Evolutionary conservation across 2,113 vertebrate genomes (phyloP).

Genomic region (rabbit (Oryctolagus cuniculus)): DNA sequence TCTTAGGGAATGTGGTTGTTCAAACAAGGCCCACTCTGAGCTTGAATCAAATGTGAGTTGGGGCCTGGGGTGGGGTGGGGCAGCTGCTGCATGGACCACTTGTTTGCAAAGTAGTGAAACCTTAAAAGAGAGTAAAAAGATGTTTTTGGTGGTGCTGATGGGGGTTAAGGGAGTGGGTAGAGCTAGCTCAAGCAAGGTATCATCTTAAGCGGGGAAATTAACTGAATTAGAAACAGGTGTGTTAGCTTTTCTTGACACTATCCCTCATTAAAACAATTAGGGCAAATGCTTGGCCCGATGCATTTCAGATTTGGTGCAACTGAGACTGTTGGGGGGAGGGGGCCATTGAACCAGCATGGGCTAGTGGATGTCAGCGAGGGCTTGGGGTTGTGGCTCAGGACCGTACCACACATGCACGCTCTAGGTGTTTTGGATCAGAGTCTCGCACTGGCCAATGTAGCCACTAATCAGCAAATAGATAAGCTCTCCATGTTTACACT

Average conservation of each 20-base stretch:
- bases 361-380: neutral
- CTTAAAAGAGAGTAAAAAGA: conserved; percentile 29
- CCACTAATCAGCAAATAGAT: neutral
- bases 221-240: conserved; percentile 69
- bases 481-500: neutral
- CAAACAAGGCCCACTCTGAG: conserved; percentile 52
- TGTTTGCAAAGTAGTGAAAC: conserved; percentile 61
- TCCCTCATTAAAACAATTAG: conserved; percentile 45
- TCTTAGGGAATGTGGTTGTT: conserved; percentile 29
- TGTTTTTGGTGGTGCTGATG: neutral
- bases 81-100: conserved; percentile 46
- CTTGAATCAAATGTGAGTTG: conserved; percentile 48
- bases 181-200: conserved; percentile 28
- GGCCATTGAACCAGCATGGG: neutral
- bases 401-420: neutral
- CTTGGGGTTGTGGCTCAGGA: neutral
- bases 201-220: conserved; percentile 52
- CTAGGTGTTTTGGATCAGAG: neutral
- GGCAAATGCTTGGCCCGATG: neutral
- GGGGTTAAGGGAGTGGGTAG: neutral
- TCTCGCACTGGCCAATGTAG: neutral
- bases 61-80: neutral
- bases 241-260: conserved; percentile 63
- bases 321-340: neutral
- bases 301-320: conserved; percentile 25